Base-by-base conservation (phyloP, 2,113 vertebrate genomes). In the Perccottus glenii region DNA sequence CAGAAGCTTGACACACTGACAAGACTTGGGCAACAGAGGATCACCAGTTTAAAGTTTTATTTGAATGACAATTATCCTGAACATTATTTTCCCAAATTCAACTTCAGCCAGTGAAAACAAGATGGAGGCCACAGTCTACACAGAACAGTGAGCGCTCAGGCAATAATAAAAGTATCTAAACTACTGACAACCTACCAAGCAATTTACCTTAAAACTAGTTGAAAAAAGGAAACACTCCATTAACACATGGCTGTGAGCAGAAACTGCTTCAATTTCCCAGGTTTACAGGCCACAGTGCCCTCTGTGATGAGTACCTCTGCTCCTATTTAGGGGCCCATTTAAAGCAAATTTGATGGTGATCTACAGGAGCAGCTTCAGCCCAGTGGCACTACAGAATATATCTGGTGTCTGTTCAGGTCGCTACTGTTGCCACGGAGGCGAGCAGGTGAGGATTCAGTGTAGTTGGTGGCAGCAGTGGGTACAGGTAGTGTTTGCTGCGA, bases 401-500 rank as follows among this genome's bases (percentile, higher is more conserved):
- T 70, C 5, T 36, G 46, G 36, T 36, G 16, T 63, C 9, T n/a
- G 57, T 51, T 60, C 44, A 46, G 55, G 11, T 3, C 4, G 46
- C 35, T 15, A 71, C 60, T 75, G 82, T 84, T 83, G 48, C 75
- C 80, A 77, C 84, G 86, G 86, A 75, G 66, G 86, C 56, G 1
- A 40, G 76, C 64, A 65, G 80, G 64, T 77, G 66, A 67, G 66
- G 38, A 86, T 82, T 80, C 75, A 83, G 76, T 79, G 77, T 75
- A 27, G 80, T 19, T 36, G 5, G 45, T 56, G 5, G 55, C 60
- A n/a, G 63, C 7, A 11, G 57, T 50, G 65, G 55, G 58, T 52
- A 52, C 11, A 64, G 11, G 55, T 77, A 52, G 62, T 56, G 75
- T 27, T 27, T 79, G 12, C 44, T 46, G 4, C 9, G 57, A 27